These are phyloP conservation scores for Octonoba sinensis DNA, from an alignment of 2,888 invertebrate genomes.

Conservation along the genomic window DNA sequence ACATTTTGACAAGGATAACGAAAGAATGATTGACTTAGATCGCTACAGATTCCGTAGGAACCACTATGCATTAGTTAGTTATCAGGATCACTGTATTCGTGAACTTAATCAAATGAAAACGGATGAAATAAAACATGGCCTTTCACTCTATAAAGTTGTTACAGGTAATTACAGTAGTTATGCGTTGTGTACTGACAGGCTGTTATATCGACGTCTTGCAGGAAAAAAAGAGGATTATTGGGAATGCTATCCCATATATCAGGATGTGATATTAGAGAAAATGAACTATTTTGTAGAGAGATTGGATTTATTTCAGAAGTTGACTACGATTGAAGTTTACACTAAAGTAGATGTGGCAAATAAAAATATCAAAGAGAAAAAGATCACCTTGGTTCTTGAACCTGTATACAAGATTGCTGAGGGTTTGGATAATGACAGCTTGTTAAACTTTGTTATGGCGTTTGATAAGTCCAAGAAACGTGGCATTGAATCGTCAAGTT, in stretches of 20 bases:
- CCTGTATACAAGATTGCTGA: too few relatives aligned
- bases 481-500: too few relatives aligned
- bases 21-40: not conserved
- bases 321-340: too few relatives aligned
- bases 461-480: too few relatives aligned
- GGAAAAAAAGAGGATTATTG: too few relatives aligned
- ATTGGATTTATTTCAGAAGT: too few relatives aligned
- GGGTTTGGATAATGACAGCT: too few relatives aligned
- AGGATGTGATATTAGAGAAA: not conserved
- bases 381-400: too few relatives aligned
- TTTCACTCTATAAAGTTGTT: not conserved
- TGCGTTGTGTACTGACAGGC: not conserved
- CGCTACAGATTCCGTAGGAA: not conserved
- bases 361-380: too few relatives aligned
- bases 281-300: not conserved
- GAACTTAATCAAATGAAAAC: not conserved
- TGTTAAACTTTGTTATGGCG: too few relatives aligned
- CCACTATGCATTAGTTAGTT: not conserved
- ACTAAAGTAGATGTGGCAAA: too few relatives aligned
- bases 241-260: not conserved
- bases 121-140: not conserved
- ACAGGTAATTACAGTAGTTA: not conserved
- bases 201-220: not conserved
- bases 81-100: not conserved
- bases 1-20: too few relatives aligned